Percentiles rank a stretch among this genome's conserved stretches.
These are phyloP conservation scores for Microcebus ravelobensis DNA, from an alignment of 2,113 vertebrate genomes.

Conservation along the genomic window DNA sequence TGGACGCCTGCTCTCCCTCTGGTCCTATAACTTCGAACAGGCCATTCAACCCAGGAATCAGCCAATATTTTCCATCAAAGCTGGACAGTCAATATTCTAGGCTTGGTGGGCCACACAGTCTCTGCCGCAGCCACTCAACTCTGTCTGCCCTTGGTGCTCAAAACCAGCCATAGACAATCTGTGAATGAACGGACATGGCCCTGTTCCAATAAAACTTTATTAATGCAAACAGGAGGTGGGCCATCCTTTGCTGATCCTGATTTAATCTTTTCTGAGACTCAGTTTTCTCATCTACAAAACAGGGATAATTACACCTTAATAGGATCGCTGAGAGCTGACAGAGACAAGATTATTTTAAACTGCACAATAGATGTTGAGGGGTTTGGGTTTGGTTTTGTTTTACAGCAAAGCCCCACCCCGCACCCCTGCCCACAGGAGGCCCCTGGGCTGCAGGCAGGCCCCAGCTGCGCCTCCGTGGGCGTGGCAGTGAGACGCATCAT, in stretches of 20 bases:
- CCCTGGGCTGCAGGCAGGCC: not conserved
- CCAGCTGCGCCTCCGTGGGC: not conserved
- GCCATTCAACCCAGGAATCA: not conserved
- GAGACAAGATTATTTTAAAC: not conserved
- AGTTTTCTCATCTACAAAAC: not conserved
- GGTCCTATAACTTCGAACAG: not conserved
- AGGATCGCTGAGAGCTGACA: not conserved
- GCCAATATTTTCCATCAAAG: not conserved
- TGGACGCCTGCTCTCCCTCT: not conserved
- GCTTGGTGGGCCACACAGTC: too few relatives aligned
- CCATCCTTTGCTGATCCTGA: not conserved
- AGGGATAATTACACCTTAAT: not conserved
- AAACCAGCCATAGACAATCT: accelerated
- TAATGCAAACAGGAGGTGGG: not conserved
- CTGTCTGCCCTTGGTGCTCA: not conserved
- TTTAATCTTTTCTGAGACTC: not conserved
- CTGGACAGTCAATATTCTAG: not conserved
- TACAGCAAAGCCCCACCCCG: not conserved
- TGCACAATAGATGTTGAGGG: accelerated
- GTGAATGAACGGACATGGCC: accelerated
- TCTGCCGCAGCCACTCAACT: accelerated
- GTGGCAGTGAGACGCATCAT: accelerated
- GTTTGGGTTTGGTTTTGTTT: not conserved
- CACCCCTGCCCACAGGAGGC: not conserved
- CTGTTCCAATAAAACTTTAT: slow-evolving; percentile 48